Evolutionary conservation across 2,888 invertebrate genomes (phyloP), one percentile per base, ranked within the genome.

Genomic region (Ochropleura leucogaster): DNA sequence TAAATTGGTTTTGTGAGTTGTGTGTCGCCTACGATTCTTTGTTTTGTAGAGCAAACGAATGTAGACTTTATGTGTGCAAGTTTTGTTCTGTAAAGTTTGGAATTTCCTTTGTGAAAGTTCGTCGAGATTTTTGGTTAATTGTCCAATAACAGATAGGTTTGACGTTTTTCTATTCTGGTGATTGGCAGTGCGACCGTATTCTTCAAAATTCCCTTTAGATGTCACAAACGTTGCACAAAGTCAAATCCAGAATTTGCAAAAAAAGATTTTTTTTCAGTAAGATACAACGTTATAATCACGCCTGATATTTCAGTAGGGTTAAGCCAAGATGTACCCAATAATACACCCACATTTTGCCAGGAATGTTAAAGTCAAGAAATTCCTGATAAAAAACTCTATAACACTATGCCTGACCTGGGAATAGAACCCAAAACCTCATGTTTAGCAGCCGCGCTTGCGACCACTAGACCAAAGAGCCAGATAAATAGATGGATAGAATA

Each of bases 1-100:
- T 75, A 80, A 80, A 85, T 84, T 84, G 85, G 68, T 80, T 84
- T 80, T 44, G 70, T 74, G 85, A 82, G 74, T 82, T 82, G 82
- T 84, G 72, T 84, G 79, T 84, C 85, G 77, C 76, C 53, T 42
- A n/a, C 55, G 40, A 71, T 74, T 63, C 73, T 77, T 85, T 84
- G 76, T 77, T 85, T 77, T 64, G 72, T 60, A 16, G 9, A 72
- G 8, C 65, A 60, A 74, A 42, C 18, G 30, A 67, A 57, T 67
- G 20, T 68, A 59, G 20, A 9, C 10, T 57, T 59, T 51, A 47
- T 63, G 20, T 51, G 12, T 40, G 1, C 40, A 55, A 4, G 18
- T 67, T n/a, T 68, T 63, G 44, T 67, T 14, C 18, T 2, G 53
- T 12, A 9, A 18, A 20, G 18, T 51, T 63, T 7, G 9, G 53